Conservation (phyloP, 2,113 vertebrate species). For the Isurus oxyrinchus region DNA sequence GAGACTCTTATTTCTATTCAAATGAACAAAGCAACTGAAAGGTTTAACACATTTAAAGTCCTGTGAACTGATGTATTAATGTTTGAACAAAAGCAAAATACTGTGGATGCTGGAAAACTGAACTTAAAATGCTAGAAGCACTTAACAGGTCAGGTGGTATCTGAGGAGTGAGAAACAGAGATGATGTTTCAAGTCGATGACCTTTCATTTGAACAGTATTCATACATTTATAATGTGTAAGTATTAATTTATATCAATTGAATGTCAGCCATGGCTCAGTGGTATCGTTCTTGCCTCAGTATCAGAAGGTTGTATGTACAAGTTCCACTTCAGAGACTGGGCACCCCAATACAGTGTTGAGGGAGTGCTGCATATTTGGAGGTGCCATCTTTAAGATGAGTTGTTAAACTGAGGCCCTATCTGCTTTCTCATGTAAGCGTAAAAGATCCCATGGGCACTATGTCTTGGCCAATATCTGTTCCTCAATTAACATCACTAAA, state of each 20-base stretch:
- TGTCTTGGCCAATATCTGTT: no score
- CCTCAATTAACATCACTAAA: no score
- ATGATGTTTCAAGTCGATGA: background rate
- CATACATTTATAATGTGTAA: background rate
- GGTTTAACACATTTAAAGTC: background rate
- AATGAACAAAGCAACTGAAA: background rate
- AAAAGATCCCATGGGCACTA: no score
- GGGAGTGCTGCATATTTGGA: no score
- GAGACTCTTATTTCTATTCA: background rate
- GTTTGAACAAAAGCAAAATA: background rate
- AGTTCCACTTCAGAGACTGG: background rate
- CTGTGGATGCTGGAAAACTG: background rate
- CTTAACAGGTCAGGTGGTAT: background rate
- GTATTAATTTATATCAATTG: background rate
- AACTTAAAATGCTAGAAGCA: background rate
- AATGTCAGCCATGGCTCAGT: background rate
- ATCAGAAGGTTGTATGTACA: background rate
- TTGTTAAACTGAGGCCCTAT: no score
- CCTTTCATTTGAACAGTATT: background rate
- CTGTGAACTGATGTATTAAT: background rate
- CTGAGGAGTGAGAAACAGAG: background rate
- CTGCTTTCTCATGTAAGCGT: no score
- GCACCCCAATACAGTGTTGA: no score
- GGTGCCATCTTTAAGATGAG: no score
- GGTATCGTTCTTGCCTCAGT: background rate